phyloP scores from a whole-genome alignment of 2,888 invertebrate genomes.

The Acanthoscelides obtectus region DNA sequence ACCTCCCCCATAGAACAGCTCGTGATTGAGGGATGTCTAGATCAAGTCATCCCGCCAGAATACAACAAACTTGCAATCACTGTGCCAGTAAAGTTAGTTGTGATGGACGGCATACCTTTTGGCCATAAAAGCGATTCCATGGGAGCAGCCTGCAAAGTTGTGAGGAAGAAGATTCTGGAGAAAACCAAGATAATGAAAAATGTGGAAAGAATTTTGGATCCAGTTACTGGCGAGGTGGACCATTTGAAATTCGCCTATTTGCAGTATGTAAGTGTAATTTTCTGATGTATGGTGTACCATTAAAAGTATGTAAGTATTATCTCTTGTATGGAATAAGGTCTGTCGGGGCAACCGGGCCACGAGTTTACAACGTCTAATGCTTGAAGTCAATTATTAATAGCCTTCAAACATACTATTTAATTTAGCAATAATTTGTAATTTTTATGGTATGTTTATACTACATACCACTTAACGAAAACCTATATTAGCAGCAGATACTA shows the following conservation, averaged over 20 bases:
- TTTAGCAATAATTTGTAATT: too few relatives aligned
- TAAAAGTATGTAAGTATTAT: too few relatives aligned
- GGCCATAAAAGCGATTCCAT: constrained; percentile 14
- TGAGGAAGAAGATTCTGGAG: constrained; percentile 20
- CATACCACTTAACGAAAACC: too few relatives aligned
- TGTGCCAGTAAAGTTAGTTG: constrained; percentile 16
- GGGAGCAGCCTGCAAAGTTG: constrained; percentile 26
- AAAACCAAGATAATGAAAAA: constrained; percentile 18
- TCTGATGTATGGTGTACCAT: too few relatives aligned
- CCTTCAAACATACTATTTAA: too few relatives aligned
- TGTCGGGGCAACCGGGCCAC: too few relatives aligned
- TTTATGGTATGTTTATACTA: too few relatives aligned
- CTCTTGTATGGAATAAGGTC: too few relatives aligned
- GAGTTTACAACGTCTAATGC: too few relatives aligned
- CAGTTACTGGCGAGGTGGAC: constrained; percentile 7
- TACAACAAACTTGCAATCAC: constrained; percentile 22
- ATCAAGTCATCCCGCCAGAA: constrained; percentile 18
- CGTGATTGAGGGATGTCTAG: constrained; percentile 24
- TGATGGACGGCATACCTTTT: constrained; percentile 29
- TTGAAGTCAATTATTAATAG: too few relatives aligned
- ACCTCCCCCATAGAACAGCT: constrained; percentile 19
- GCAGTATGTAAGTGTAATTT: constrained; percentile 25
- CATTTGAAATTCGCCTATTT: constrained; percentile 22
- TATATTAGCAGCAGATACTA: too few relatives aligned
- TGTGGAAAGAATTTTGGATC: constrained; percentile 12